These are phyloP conservation scores for Aphelinus atriplicis DNA, from an alignment of 1,140 invertebrate genomes.

Conservation along the genomic window DNA sequence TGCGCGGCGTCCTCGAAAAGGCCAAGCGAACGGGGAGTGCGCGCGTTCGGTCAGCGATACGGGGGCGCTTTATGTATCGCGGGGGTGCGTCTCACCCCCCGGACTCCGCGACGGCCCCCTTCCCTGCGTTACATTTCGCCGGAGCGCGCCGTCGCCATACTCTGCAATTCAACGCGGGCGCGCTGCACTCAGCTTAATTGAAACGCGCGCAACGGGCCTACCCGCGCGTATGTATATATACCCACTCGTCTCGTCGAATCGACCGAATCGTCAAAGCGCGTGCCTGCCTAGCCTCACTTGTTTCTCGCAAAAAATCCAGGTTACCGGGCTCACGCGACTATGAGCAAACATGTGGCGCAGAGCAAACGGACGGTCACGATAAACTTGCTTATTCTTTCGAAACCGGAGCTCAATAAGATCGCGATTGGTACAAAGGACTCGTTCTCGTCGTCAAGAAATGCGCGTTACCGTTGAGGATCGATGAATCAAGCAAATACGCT, in stretches of 20 bases:
- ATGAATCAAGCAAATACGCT: no score
- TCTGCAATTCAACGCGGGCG: no score
- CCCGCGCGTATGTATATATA: no score
- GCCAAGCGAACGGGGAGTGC: no score
- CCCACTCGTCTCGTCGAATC: background rate
- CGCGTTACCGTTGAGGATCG: background rate
- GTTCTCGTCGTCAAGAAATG: background rate
- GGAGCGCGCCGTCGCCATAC: no score
- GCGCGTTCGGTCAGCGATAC: no score
- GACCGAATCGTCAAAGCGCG: background rate
- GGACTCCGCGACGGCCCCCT: background rate
- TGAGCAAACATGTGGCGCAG: no score
- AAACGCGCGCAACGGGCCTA: background rate
- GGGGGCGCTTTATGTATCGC: no score
- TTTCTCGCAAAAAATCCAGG: conserved; percentile 1
- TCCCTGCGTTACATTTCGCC: background rate
- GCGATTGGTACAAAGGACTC: background rate
- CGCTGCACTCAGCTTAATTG: background rate
- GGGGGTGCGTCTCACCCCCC: background rate
- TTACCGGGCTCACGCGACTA: background rate
- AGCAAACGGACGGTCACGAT: no score
- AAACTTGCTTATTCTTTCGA: no score
- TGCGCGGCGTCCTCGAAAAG: no score
- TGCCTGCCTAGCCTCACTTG: background rate
- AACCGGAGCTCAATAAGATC: no score